Percentiles rank a stretch among this genome's conserved stretches.
These are phyloP conservation scores for Tringa solitaria DNA, from an alignment of 2,113 vertebrate genomes.

Conservation along the genomic window DNA sequence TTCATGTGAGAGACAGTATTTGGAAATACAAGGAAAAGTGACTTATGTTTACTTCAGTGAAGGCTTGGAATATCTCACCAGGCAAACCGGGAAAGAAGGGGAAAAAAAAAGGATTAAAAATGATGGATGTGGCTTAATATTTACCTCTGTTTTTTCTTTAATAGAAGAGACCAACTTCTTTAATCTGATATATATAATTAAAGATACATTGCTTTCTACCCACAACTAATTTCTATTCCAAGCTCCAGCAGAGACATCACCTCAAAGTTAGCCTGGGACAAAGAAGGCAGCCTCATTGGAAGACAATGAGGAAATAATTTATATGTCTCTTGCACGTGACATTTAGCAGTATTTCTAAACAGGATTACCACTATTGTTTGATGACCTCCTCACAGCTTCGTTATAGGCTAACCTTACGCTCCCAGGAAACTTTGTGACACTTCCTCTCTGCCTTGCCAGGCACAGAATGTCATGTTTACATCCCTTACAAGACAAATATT, in stretches of 20 bases:
- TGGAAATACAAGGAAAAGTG: conserved; percentile 4
- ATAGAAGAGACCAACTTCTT: not conserved
- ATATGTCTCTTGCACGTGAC: not conserved
- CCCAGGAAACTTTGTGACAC: not conserved
- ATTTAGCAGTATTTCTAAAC: not conserved
- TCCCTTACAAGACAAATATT: not conserved
- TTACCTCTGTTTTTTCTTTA: not conserved
- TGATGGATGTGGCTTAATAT: not conserved
- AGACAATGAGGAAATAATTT: not conserved
- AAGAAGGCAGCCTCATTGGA: not conserved
- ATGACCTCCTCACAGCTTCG: not conserved
- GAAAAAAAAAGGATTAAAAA: not conserved
- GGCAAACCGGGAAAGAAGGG: not conserved
- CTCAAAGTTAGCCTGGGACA: not conserved
- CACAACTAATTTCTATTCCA: not conserved
- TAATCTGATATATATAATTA: not conserved
- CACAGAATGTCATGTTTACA: not conserved
- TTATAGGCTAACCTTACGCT: not conserved
- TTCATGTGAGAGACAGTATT: not conserved
- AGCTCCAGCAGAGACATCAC: not conserved
- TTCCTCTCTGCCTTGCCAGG: not conserved
- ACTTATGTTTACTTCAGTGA: not conserved
- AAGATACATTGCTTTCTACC: not conserved
- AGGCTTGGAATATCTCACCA: not conserved
- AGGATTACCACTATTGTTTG: not conserved